A percentile compares a stretch with the other conserved stretches of the same genome.
These are phyloP conservation scores for Eupsittula cactorum DNA, from an alignment of 2,113 vertebrate genomes.

Conservation along the genomic window DNA sequence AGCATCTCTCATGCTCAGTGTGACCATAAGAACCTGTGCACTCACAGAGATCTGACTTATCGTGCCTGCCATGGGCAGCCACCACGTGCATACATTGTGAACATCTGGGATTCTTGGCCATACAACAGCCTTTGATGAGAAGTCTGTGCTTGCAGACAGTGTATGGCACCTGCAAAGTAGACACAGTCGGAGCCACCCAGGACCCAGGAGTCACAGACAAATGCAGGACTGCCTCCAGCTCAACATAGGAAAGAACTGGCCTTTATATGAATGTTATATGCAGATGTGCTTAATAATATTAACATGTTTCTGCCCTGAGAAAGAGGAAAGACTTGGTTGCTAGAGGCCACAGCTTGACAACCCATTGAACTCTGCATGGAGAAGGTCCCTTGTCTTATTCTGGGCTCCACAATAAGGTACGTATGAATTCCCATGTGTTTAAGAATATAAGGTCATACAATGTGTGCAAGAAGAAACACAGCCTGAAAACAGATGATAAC, in stretches of 20 bases:
- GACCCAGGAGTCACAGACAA: not conserved
- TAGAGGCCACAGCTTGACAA: not conserved
- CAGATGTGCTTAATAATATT: not conserved
- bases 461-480: not conserved
- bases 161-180: slow-evolving; percentile 9
- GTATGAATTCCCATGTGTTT: not conserved
- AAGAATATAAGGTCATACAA: not conserved
- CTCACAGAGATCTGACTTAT: not conserved
- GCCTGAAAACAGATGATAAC: not conserved
- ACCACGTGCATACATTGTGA: not conserved
- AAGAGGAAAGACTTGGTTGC: not conserved
- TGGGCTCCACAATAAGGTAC: not conserved
- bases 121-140: not conserved
- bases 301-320: not conserved
- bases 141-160: slow-evolving; percentile 15
- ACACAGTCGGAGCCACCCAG: not conserved
- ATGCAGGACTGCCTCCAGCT: not conserved
- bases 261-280: not conserved
- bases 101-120: slow-evolving; percentile 51
- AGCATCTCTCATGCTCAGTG: rapidly evolving
- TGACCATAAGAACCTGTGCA: not conserved
- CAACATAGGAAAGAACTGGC: not conserved
- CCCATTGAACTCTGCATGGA: not conserved
- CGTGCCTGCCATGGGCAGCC: not conserved
- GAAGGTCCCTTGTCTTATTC: not conserved